Base-by-base conservation (phyloP, 1,140 invertebrate genomes). In the Tyrophagus putrescentiae region DNA sequence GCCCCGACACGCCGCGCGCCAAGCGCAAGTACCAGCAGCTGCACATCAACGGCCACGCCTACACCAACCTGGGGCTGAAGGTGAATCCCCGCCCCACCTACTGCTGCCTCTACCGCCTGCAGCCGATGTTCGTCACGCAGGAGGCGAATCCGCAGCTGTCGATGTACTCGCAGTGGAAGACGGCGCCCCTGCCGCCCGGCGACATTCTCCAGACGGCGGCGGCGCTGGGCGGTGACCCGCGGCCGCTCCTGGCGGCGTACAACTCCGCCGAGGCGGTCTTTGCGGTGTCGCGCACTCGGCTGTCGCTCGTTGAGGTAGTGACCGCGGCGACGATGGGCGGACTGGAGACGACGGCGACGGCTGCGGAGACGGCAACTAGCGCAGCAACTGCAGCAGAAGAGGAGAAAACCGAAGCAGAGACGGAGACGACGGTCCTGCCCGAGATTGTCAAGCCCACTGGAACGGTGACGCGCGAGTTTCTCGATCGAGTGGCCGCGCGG, bases 151-250 rank as follows among this genome's bases (percentile, higher is more conserved):
- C 87, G 64, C 87, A 84, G 66, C 73, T 96, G 36, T 95, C 91
- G 16, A 98, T 98, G 92, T 98, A 98, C 68, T 94, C 89, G 9
- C 93, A 96, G 70, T 98, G 93, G 93, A 83, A 87, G 73, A 72
- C 78, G 63, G 64, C 70, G 23, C 64, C 68, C 21, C 65, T 67
- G 52, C 36, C 64, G 5, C 54, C 64, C 23, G 63, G 67, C 33
- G 61, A 60, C 52, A 50, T 65, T 32, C 64, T 62, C 41, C 42
- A 60, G 21, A 62, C 62, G 48, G 32, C 63, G 29, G 58, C 21
- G 25, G 18, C 61, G 13, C n/a, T n/a, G n/a, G n/a, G n/a, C n/a
- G n/a, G n/a, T n/a, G n/a, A n/a, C n/a, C 66, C 67, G 23, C 36
- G 44, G 13, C 29, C 66, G 39, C 60, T 65, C 39, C 58, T 67